Base-by-base conservation (phyloP, 2,888 invertebrate genomes). In the Perizoma affinitatum region DNA sequence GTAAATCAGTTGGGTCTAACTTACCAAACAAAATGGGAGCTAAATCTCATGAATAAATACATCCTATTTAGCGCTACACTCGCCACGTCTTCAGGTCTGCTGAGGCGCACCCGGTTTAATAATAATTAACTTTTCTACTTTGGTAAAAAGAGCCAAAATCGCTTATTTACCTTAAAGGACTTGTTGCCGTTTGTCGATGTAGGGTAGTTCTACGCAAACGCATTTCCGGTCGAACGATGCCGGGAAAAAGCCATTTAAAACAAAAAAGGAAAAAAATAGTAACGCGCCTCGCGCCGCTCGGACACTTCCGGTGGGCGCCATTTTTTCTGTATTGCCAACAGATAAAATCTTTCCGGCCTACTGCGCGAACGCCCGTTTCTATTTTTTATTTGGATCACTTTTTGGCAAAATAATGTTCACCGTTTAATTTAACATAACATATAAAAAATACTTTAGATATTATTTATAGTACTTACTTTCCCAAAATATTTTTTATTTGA, bases 251-350 rank as follows among this genome's bases (percentile, higher is more conserved):
- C 90, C 88, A 91, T 92, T 91, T 91, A 90, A 92, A 91, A 91
- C 90, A 92, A 92, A 91, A 91, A 90, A 87, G 74, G 80, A 88
- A 56, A 44, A 88, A 91, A 91, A 90, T 90, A 85, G 90, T 90
- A 89, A 87, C 89, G 88, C 85, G 90, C 89, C 82, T 88, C 85
- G 85, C 89, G 87, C 88, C 86, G 88, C 86, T 92, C 89, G 92
- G 92, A 91, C 92, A 91, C 92, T 92, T 92, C 92, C 92, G 92
- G 92, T 92, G 91, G 91, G 88, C 92, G 90, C 92, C 90, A 91
- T 92, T 92, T 91, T 92, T 92, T 91, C 91, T 92, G 90, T 92
- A 92, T 91, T 90, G 91, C 90, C 88, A 91, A 88, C 91, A 90
- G 92, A 92, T 92, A 92, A 91, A 92, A 92, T 92, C 92, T 92